phyloP scores from a whole-genome alignment of 1,140 invertebrate genomes.

The Calycopis cecrops region DNA sequence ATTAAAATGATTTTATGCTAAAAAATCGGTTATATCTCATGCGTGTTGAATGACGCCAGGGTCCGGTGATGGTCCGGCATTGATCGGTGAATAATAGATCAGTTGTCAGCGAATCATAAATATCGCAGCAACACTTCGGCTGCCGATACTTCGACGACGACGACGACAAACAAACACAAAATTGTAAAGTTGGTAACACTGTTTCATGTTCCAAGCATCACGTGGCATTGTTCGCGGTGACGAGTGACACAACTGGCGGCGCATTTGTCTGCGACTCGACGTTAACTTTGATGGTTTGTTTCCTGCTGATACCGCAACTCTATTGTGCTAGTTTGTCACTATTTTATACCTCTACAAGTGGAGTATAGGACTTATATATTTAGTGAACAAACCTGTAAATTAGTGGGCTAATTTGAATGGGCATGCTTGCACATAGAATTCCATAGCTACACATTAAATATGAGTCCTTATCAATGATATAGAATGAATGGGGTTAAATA shows the following conservation, averaged over 20 bases:
- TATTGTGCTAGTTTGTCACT: conserved; percentile 5
- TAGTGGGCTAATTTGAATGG: no score
- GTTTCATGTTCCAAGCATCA: not conserved
- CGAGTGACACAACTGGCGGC: not conserved
- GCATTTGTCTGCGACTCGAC: conserved; percentile 3
- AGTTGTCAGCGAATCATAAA: conserved; percentile 14
- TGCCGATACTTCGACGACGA: no score
- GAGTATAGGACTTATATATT: no score
- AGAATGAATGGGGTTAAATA: no score
- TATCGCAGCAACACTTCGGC: conserved; percentile 10
- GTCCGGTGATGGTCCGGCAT: not conserved
- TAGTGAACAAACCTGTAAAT: no score
- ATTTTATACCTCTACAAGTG: no score
- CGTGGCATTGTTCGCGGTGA: not conserved
- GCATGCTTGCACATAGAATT: no score
- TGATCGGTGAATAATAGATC: conserved; percentile 13
- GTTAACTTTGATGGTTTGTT: not conserved
- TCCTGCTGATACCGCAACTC: conserved; percentile 1
- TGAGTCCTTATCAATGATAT: no score
- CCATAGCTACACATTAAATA: no score
- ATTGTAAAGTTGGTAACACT: not conserved
- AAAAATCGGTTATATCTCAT: no score
- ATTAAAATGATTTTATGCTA: no score
- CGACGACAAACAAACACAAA: not conserved
- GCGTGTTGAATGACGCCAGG: no score